Conservation (phyloP, 2,797 vertebrate genomes). For the Clarias fuscus region DNA sequence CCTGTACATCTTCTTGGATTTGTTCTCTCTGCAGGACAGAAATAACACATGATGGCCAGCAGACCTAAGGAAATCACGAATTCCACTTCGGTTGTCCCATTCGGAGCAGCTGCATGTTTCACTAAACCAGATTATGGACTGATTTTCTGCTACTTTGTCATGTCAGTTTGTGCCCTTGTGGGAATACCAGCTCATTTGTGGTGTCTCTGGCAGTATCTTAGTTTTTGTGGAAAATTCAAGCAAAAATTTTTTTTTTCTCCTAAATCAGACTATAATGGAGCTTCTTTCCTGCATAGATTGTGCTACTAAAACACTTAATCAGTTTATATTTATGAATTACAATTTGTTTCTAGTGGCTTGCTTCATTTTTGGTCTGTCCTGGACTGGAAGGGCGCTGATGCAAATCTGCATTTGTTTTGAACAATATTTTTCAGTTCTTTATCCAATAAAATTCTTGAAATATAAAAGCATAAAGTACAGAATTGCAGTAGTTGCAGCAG, state of each 20-base stretch:
- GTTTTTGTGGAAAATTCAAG: background rate
- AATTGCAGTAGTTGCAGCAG: background rate
- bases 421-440: slow-evolving; percentile 22
- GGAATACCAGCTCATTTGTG: slow-evolving; percentile 18
- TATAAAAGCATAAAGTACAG: slow-evolving; percentile 32
- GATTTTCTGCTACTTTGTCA: too few species aligned
- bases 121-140: background rate
- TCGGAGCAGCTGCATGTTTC: too few species aligned
- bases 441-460: slow-evolving; percentile 32
- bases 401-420: slow-evolving; percentile 19
- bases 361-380: background rate
- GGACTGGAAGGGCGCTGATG: background rate
- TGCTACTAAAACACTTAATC: background rate
- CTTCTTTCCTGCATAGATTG: background rate
- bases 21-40: background rate
- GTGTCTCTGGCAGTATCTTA: background rate
- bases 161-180: slow-evolving; percentile 6
- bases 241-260: background rate
- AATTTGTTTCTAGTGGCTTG: accelerated
- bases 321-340: background rate
- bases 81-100: background rate
- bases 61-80: background rate
- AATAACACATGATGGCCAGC: background rate
- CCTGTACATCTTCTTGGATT: background rate
- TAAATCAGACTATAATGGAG: background rate